phyloP scores from a whole-genome alignment of 2,797 vertebrate species.

The Craterocephalus amniculus region DNA sequence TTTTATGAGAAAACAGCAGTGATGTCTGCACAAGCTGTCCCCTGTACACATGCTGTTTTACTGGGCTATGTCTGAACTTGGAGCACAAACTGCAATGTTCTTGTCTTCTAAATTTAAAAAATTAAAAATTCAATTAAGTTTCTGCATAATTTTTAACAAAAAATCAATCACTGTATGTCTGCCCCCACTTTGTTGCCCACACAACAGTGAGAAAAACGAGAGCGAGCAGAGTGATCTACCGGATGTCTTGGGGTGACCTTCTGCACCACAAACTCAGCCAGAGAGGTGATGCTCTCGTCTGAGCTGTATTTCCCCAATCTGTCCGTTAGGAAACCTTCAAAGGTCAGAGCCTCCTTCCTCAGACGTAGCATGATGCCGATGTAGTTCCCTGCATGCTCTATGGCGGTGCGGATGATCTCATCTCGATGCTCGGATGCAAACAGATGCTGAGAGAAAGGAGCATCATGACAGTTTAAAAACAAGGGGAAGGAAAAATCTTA shows the following conservation, averaged over 20 bases:
- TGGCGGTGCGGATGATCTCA: conserved; percentile 95
- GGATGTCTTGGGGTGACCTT: conserved; percentile 92
- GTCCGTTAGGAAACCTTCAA: conserved; percentile 90
- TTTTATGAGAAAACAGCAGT: too few species aligned
- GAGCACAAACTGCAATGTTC: too few species aligned
- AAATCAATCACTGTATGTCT: background rate
- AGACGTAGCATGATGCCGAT: conserved; percentile 93
- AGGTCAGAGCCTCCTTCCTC: conserved; percentile 92
- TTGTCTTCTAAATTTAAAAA: too few species aligned
- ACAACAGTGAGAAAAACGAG: background rate
- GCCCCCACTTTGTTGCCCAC: background rate
- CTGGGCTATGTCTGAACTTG: too few species aligned
- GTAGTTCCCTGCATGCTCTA: conserved; percentile 97
- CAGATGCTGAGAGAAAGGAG: conserved; percentile 84
- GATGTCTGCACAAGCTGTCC: too few species aligned
- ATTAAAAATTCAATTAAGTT: background rate
- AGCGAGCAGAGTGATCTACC: conserved; percentile 76
- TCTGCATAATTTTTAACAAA: background rate
- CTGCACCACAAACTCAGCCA: conserved; percentile 97
- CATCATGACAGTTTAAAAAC: background rate
- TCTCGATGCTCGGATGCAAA: conserved; percentile 97
- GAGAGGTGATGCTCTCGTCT: conserved; percentile 97
- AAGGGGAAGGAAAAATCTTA: background rate
- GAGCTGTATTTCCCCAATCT: conserved; percentile 97
- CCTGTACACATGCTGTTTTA: too few species aligned